A percentile compares a stretch with the other conserved stretches of the same genome.
Conservation (phyloP, 1,140 invertebrate genomes). For the Zaprionus davidi region DNA sequence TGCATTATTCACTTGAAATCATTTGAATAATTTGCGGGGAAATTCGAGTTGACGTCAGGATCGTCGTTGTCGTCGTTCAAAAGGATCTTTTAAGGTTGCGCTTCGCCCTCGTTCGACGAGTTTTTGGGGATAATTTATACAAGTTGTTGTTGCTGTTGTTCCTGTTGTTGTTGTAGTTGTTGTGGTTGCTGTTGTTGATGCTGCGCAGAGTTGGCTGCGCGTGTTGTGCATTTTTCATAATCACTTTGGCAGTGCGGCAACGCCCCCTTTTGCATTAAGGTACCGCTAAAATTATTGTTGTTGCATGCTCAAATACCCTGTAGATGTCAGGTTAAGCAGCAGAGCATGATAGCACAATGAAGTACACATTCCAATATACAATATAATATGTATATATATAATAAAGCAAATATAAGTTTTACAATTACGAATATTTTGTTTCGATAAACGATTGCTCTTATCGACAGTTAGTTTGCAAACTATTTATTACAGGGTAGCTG, state of each 20-base stretch:
- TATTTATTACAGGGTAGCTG: constrained; percentile 3
- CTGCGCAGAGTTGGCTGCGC: constrained; percentile 39
- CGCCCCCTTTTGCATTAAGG: constrained; percentile 49
- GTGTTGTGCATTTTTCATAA: constrained; percentile 57
- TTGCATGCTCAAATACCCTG: constrained; percentile 19
- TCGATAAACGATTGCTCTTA: not conserved
- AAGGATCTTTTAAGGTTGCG: constrained; percentile 6
- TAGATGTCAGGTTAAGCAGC: not conserved
- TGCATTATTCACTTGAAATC: constrained; percentile 15
- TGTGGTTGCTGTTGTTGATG: constrained; percentile 30
- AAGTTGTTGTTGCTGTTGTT: constrained; percentile 23
- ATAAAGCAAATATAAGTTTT: too few relatives aligned
- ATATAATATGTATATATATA: not conserved
- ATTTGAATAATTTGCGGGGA: constrained; percentile 40
- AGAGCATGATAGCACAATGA: not conserved
- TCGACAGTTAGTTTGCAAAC: not conserved
- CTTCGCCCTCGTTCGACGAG: constrained; percentile 12
- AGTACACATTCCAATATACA: too few relatives aligned
- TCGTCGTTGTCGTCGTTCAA: not conserved
- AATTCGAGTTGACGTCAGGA: constrained; percentile 38
- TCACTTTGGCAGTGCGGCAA: constrained; percentile 44
- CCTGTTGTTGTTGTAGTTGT: constrained; percentile 19
- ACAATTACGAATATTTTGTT: not conserved
- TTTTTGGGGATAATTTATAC: constrained; percentile 22
- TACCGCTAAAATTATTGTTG: constrained; percentile 38